These are phyloP conservation scores for Glandiceps talaboti DNA, from an alignment of 53 echinoderm and acorn worm species.

Conservation along the genomic window DNA sequence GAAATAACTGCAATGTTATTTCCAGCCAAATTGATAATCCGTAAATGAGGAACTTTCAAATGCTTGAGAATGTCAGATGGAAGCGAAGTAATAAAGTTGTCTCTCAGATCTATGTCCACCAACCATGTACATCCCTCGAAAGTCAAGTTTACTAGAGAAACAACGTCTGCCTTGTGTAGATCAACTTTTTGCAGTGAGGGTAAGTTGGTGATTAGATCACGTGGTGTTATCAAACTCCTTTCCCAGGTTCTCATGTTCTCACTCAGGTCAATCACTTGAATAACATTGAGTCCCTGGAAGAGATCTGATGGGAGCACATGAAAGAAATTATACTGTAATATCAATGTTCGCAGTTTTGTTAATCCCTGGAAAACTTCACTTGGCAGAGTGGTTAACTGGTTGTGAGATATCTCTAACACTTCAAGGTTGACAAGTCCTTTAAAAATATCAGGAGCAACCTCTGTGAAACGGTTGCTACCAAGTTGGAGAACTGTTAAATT, in stretches of 20 bases:
- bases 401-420: neutral
- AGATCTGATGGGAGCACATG: neutral
- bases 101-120: neutral
- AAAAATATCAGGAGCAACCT: conserved; percentile 3
- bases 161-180: neutral
- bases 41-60: neutral
- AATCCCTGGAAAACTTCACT: neutral
- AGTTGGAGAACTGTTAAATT: conserved; percentile 9
- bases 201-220: neutral
- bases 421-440: conserved; percentile 10
- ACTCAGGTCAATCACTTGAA: neutral
- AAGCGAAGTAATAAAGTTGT: too few relatives aligned
- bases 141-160: neutral
- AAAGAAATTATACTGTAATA: neutral
- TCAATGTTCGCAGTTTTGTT: neutral
- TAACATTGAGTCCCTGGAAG: neutral
- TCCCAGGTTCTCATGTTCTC: neutral
- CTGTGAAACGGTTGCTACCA: conserved; percentile 5
- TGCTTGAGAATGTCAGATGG: neutral
- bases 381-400: neutral
- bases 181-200: neutral
- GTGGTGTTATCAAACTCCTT: neutral
- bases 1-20: neutral
- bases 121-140: neutral
- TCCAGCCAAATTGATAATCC: neutral